A percentile compares a stretch with the other conserved stretches of the same genome.
phyloP scores from a whole-genome alignment of 2,797 vertebrate species.

The Siniperca undulata region DNA sequence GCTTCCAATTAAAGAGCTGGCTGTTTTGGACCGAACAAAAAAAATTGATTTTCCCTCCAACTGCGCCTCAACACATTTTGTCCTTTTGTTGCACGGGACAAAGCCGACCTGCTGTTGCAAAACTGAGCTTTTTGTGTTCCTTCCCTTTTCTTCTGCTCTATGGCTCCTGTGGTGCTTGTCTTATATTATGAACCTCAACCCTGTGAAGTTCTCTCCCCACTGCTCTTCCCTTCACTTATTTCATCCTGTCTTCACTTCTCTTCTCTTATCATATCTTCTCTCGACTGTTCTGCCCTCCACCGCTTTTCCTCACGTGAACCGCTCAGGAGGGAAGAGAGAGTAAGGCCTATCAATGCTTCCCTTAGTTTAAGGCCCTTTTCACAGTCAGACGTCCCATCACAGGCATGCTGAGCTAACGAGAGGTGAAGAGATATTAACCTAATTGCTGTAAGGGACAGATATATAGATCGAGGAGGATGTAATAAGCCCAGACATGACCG shows the following conservation, averaged over 20 bases:
- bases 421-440: constrained; percentile 78
- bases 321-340: constrained; percentile 36
- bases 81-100: constrained; percentile 68
- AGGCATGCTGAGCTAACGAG: constrained; percentile 69
- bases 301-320: constrained; percentile 32
- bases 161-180: constrained; percentile 50
- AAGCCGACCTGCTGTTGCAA: constrained; percentile 69
- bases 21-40: constrained; percentile 49
- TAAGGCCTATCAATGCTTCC: constrained; percentile 41
- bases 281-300: neutral
- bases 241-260: constrained; percentile 31
- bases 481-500: constrained; percentile 60
- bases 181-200: constrained; percentile 62
- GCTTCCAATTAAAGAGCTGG: constrained; percentile 58
- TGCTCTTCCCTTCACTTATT: constrained; percentile 38
- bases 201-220: constrained; percentile 45
- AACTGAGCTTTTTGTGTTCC: constrained; percentile 62
- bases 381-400: constrained; percentile 62
- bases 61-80: constrained; percentile 66
- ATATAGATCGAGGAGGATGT: constrained; percentile 73
- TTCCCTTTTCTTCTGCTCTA: constrained; percentile 34
- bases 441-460: constrained; percentile 77
- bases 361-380: constrained; percentile 41
- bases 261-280: constrained; percentile 29
- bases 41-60: constrained; percentile 58